These are phyloP conservation scores for Gryllus longicercus DNA, from an alignment of 2,888 invertebrate genomes.

Conservation along the genomic window DNA sequence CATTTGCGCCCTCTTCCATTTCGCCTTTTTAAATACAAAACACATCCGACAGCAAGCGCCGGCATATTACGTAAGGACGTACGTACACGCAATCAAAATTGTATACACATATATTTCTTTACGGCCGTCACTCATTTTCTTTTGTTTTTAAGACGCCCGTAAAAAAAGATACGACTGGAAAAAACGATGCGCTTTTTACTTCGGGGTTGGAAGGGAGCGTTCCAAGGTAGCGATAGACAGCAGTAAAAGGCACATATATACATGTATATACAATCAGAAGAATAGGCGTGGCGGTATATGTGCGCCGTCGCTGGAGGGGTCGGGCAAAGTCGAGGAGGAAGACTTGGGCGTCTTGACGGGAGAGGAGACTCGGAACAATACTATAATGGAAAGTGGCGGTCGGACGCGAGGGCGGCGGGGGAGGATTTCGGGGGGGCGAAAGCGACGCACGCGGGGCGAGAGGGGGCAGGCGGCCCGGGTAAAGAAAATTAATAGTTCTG, in stretches of 20 bases:
- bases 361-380: background rate
- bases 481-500: background rate
- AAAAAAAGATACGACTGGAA: conserved; percentile 17
- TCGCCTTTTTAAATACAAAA: conserved; percentile 5
- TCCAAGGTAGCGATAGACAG: conserved; percentile 17
- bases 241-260: conserved; percentile 10
- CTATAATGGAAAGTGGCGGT: background rate
- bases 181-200: background rate
- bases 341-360: background rate
- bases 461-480: background rate
- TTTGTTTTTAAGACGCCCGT: background rate
- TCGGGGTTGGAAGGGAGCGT: background rate
- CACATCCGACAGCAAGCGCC: background rate
- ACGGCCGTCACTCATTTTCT: conserved; percentile 17
- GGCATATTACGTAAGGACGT: background rate
- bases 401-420: background rate
- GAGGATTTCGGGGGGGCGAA: background rate
- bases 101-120: conserved; percentile 1
- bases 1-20: conserved; percentile 3
- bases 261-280: conserved; percentile 17
- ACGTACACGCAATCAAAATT: conserved; percentile 17
- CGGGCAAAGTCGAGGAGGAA: background rate
- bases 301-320: background rate
- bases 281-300: background rate
- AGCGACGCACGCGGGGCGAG: background rate